Percentiles rank a stretch among this genome's conserved stretches.
These are phyloP conservation scores for Scopus umbretta DNA, from an alignment of 2,113 vertebrate species.

Conservation along the genomic window DNA sequence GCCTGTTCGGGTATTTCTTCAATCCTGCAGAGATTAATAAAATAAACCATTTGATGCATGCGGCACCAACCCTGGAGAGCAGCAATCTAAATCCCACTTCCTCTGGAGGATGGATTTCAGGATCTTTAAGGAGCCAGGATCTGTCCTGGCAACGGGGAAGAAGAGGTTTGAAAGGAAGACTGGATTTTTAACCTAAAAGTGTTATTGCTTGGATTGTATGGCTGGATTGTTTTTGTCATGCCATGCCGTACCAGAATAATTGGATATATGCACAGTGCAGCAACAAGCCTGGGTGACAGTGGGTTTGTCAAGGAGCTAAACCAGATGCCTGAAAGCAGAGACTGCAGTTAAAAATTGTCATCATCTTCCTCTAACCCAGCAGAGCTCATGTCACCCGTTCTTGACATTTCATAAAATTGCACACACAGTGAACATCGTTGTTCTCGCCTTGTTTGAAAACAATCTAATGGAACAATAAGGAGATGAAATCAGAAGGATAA, in stretches of 20 bases:
- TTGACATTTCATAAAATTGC: constrained; percentile 13
- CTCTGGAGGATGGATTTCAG: background rate
- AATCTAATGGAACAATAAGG: constrained; percentile 1
- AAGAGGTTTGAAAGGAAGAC: background rate
- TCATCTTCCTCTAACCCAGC: background rate
- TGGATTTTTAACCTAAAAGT: background rate
- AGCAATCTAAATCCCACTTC: background rate
- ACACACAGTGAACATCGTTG: background rate
- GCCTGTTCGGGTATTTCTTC: background rate
- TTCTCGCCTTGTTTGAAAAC: constrained; percentile 28
- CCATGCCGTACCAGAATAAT: background rate
- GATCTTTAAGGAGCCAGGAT: background rate
- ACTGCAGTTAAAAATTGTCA: background rate
- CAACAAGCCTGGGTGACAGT: background rate
- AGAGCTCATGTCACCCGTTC: background rate
- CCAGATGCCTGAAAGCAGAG: background rate
- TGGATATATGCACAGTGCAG: background rate
- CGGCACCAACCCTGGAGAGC: background rate
- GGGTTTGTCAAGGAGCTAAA: background rate
- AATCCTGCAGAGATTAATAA: background rate
- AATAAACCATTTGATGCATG: background rate
- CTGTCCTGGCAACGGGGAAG: background rate
- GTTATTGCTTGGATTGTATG: background rate
- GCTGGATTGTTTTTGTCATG: background rate
- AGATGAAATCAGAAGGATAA: background rate